phyloP scores from a whole-genome alignment of 2,113 vertebrate species.

The Odontophorus gujanensis region DNA sequence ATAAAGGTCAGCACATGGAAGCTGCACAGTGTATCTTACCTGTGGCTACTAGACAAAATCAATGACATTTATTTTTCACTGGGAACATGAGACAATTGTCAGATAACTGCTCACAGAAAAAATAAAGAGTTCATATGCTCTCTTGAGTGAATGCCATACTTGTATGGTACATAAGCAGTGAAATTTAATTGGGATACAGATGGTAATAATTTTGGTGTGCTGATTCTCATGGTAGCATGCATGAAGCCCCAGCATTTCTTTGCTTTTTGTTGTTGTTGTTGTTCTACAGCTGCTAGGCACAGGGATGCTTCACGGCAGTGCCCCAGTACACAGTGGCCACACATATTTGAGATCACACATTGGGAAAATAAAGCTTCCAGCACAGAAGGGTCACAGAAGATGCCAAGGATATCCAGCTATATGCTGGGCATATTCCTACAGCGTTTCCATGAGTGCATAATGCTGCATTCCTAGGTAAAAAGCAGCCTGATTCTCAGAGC shows the following conservation, averaged over 20 bases:
- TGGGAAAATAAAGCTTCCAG: neutral
- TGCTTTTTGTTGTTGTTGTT: neutral
- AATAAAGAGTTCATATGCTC: neutral
- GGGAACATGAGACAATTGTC: neutral
- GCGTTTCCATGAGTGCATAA: neutral
- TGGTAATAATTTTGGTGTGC: conserved; percentile 18
- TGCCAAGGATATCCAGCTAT: neutral
- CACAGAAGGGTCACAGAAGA: rapidly evolving
- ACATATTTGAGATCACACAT: rapidly evolving
- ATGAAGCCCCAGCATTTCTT: neutral
- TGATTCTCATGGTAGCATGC: neutral
- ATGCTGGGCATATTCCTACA: neutral
- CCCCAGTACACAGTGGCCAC: rapidly evolving
- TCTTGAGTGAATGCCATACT: neutral
- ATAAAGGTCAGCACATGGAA: neutral
- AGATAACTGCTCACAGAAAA: neutral
- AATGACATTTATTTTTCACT: neutral
- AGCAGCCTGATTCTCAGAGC: conserved; percentile 5
- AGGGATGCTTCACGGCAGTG: neutral
- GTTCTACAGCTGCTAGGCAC: neutral
- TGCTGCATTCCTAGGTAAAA: neutral
- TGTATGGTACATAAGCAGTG: neutral
- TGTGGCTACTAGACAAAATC: neutral
- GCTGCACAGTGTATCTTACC: neutral
- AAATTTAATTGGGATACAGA: conserved; percentile 45